Evolutionary conservation across 2,888 invertebrate genomes (phyloP), one percentile per base, ranked within the genome.

Genomic region (Andrena chrysosceles): DNA sequence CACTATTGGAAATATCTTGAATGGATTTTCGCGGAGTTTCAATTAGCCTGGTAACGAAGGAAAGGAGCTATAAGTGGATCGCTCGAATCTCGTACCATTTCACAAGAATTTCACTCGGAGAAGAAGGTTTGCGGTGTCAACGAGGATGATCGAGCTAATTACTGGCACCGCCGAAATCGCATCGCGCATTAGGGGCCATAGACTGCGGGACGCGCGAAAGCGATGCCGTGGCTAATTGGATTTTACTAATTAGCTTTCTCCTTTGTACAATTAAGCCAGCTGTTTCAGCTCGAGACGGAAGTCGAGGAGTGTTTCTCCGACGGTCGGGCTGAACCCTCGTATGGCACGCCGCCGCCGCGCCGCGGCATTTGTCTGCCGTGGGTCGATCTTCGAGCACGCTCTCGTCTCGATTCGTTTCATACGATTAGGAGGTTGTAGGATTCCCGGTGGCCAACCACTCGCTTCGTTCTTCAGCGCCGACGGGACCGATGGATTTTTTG

Each of bases 231-330:
- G 73, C 83, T 83, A 85, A 85, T 85, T 85, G 77, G 85, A 86
- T 77, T 85, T 86, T 85, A 80, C 85, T 86, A 85, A 86, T 86
- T 85, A 86, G 76, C 85, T 86, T 86, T 86, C 85, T 81, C 85
- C 83, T 83, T 73, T 85, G 78, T 73, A 76, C 75, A 83, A 83
- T 83, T 74, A 72, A 69, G 42, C 69, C 73, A 20, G 31, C 33
- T 72, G 54, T 79, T 82, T 74, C 73, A 67, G 8, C 48, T 2
- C 23, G 52, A 83, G 77, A 66, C 78, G 84, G 84, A 83, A 84
- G 83, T 69, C 73, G 60, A 54, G 69, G 48, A 73, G 66, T 71
- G 73, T 81, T 83, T 83, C 83, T 68, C 70, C 56, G 23, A 23
- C 56, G 56, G 56, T 54, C 54, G 31, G 13, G 5, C 49, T 26